phyloP scores from a whole-genome alignment of 2,113 vertebrate species.

The Isurus oxyrinchus region DNA sequence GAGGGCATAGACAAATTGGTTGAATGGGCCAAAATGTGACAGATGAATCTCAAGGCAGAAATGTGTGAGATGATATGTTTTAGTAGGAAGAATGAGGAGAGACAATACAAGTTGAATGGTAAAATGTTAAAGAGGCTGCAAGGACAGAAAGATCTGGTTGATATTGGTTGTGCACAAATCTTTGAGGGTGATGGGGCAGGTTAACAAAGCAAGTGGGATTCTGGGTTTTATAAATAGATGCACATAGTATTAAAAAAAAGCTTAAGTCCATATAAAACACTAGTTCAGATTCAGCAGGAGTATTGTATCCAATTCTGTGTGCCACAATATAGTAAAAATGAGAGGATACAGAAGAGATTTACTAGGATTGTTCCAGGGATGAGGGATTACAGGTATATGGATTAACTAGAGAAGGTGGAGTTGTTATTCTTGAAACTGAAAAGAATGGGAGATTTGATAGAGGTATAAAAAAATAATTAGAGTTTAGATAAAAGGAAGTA shows the following conservation, averaged over 20 bases:
- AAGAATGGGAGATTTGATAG: not conserved
- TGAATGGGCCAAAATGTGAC: not conserved
- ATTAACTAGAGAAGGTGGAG: not conserved
- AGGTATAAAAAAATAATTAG: not conserved
- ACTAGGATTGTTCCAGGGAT: not conserved
- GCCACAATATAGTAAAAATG: not conserved
- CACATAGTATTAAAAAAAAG: not conserved
- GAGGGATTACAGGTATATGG: not conserved
- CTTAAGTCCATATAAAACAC: not conserved
- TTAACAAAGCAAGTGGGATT: not conserved
- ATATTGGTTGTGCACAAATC: not conserved
- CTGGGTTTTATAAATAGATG: not conserved
- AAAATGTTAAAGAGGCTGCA: not conserved
- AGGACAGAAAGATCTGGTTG: not conserved
- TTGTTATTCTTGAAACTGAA: not conserved
- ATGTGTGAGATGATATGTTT: not conserved
- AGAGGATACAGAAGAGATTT: not conserved
- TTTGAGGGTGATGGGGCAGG: not conserved
- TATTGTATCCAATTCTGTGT: not conserved
- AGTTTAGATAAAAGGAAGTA: not conserved
- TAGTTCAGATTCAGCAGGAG: not conserved
- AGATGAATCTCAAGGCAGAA: not conserved
- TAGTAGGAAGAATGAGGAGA: not conserved
- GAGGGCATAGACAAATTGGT: not conserved
- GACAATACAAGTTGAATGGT: not conserved